phyloP scores from a whole-genome alignment of 2,888 invertebrate species.

The Drosophila antonietae region DNA sequence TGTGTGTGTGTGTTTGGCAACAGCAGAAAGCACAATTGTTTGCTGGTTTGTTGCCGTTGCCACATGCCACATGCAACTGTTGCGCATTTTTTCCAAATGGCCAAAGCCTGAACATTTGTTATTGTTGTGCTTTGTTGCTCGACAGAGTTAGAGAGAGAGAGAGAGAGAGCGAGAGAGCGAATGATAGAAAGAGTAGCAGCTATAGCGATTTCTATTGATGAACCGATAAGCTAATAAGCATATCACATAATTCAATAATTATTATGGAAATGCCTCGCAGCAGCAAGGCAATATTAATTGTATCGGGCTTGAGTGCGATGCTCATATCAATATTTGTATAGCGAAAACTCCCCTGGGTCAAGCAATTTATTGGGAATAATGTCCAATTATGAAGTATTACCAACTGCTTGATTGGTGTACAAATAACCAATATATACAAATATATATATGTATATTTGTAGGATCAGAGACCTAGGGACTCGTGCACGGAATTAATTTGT shows the following conservation, averaged over 20 bases:
- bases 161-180: neutral
- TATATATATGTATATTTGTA: neutral
- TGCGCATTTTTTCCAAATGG: constrained; percentile 73
- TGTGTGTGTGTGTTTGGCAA: constrained; percentile 18
- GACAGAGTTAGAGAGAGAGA: neutral
- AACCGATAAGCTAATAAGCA: constrained; percentile 48
- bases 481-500: neutral
- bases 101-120: constrained; percentile 30
- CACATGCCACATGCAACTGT: constrained; percentile 67
- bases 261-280: constrained; percentile 33
- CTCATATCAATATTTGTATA: constrained; percentile 2
- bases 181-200: neutral
- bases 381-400: neutral
- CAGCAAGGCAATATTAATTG: constrained; percentile 19
- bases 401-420: constrained; percentile 3
- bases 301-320: neutral
- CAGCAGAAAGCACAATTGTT: constrained; percentile 72
- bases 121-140: constrained; percentile 33
- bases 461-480: neutral
- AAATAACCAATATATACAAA: neutral
- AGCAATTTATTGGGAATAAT: neutral
- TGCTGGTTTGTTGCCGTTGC: constrained; percentile 49
- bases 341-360: neutral
- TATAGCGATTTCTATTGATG: constrained; percentile 28
- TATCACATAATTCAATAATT: constrained; percentile 38